A percentile compares a stretch with the other conserved stretches of the same genome.
Conservation (phyloP, 2,888 invertebrate genomes). For the Ceramica pisi region DNA sequence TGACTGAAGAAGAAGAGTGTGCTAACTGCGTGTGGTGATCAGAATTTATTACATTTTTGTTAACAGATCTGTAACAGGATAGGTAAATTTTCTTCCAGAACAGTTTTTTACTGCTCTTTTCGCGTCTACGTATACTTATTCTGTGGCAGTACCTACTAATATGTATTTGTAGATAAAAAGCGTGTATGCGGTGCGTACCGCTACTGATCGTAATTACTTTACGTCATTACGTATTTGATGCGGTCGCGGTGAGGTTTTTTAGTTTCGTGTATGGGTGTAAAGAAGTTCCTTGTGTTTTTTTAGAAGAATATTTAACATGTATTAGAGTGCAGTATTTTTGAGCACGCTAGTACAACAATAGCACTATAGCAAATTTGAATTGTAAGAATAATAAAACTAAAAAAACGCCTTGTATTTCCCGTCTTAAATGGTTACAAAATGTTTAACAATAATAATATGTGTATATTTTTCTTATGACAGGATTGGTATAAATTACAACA, state of each 20-base stretch:
- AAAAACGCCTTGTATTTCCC: too few species aligned
- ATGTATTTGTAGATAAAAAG: conserved; percentile 64
- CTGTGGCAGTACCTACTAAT: conserved; percentile 38
- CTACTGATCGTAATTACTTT: conserved; percentile 61
- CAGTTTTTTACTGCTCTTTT: neutral
- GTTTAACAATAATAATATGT: too few species aligned
- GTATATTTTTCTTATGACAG: too few species aligned
- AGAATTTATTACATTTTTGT: too few species aligned
- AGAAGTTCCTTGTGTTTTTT: conserved; percentile 50
- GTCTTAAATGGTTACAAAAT: too few species aligned
- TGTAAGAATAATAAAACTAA: too few species aligned
- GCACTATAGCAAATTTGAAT: neutral
- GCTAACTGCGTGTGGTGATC: too few species aligned
- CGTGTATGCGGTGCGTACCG: conserved; percentile 50
- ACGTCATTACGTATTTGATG: conserved; percentile 83
- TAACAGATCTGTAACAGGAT: neutral
- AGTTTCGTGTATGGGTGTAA: conserved; percentile 56
- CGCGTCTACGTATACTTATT: neutral
- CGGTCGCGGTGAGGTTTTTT: conserved; percentile 75
- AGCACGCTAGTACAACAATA: too few species aligned
- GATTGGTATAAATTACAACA: too few species aligned
- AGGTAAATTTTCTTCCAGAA: neutral
- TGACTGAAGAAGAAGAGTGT: too few species aligned
- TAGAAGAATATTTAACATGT: neutral
- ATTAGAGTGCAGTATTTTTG: neutral